Evolutionary conservation across 2,888 invertebrate genomes (phyloP), one percentile per base, ranked within the genome.

Genomic region (Serripes groenlandicus): DNA sequence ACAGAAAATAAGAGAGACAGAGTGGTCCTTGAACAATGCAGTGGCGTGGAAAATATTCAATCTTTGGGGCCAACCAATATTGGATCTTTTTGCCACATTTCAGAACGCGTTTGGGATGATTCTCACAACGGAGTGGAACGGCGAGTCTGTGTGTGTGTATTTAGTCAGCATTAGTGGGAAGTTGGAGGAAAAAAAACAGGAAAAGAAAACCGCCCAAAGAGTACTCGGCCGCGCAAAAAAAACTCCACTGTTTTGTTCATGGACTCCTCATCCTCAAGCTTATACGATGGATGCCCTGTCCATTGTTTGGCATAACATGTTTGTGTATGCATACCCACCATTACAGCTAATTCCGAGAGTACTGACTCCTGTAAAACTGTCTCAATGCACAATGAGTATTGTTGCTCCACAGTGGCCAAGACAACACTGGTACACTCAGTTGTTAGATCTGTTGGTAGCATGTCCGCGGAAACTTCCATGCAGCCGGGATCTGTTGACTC

Each of bases 281-380:
- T 70, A 62, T 69, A 74, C 74, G 34, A 30, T 80, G 77, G 80
- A 80, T 75, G 75, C 66, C 30, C 58, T 70, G 62, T 62, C 72
- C 54, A 66, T 75, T 62, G 56, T 66, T 37, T 80, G 80, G 71
- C 56, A 72, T 37, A 80, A 64, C 75, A 75, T 80, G 70, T 80
- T 71, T 72, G 80, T 32, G 1, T 78, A 81, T 77, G 75, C 75
- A 1, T 75, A 60, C 26, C 80, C 75, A 34, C 80, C 80, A 58
- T 56, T 80, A 26, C 60, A 70, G 15, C 28, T 81, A 9, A 34
- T 76, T 66, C 75, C 75, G 37, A 75, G 52, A 58, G 71, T 81
- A 26, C 32, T 78, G 37, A 26, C 37, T 11, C 75, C 70, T 34
- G 35, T 75, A 18, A 30, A 75, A 42, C 62, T 75, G 49, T 80